Evolutionary conservation across 1,140 invertebrate genomes (phyloP).

Genomic region (Drosophila miranda): DNA sequence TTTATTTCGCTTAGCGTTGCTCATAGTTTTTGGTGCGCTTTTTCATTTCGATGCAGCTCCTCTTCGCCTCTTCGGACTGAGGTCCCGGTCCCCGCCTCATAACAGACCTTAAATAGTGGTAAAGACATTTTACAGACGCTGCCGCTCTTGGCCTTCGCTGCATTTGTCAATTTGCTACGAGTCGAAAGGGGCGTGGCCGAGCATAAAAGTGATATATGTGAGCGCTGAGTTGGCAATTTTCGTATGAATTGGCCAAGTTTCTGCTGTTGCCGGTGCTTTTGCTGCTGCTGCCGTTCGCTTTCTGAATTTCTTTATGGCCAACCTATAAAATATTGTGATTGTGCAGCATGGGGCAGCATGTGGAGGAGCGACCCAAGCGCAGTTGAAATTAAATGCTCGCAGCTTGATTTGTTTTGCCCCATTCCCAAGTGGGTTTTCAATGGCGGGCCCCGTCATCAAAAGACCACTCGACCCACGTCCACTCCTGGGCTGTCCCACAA

Average conservation of each 20-base stretch:
- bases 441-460: neutral
- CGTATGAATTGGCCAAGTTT: slow-evolving; percentile 66
- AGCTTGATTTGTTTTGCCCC: slow-evolving; percentile 45
- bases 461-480: slow-evolving; percentile 22
- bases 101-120: slow-evolving; percentile 78
- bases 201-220: slow-evolving; percentile 79
- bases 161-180: slow-evolving; percentile 81
- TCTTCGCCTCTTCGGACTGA: neutral
- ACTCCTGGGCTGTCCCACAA: slow-evolving; percentile 37
- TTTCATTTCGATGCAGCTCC: slow-evolving; percentile 46
- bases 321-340: slow-evolving; percentile 79
- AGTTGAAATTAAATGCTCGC: slow-evolving; percentile 65
- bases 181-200: slow-evolving; percentile 80
- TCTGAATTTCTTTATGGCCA: slow-evolving; percentile 70
- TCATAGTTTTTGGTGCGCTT: slow-evolving; percentile 75
- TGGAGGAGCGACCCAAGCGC: slow-evolving; percentile 13
- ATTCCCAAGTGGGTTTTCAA: slow-evolving; percentile 45
- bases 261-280: slow-evolving; percentile 7
- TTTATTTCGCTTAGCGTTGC: slow-evolving; percentile 73
- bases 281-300: slow-evolving; percentile 49
- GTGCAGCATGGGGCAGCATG: slow-evolving; percentile 11
- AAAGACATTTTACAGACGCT: slow-evolving; percentile 75
- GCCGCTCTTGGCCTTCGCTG: slow-evolving; percentile 37
- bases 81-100: slow-evolving; percentile 17
- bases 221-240: slow-evolving; percentile 79